Percentiles rank a stretch among this genome's conserved stretches.
Evolutionary conservation across 2,888 invertebrate genomes (phyloP).

Genomic region (Theretra japonica): DNA sequence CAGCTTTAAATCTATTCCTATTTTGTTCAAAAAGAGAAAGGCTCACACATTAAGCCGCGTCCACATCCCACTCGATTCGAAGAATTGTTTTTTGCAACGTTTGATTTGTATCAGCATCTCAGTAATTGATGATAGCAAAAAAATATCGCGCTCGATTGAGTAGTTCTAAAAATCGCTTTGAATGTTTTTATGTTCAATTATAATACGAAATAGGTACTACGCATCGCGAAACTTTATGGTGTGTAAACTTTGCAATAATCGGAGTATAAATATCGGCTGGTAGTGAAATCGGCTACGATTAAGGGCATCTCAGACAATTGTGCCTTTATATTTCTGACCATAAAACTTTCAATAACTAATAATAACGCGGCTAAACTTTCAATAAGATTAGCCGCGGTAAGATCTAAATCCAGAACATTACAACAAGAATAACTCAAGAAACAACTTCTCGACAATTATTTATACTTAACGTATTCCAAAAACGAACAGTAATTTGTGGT

Average conservation of each 20-base stretch:
- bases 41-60: conserved; percentile 39
- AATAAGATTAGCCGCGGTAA: background rate
- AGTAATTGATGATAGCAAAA: conserved; percentile 10
- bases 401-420: background rate
- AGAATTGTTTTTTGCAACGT: conserved; percentile 41
- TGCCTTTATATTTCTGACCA: no score
- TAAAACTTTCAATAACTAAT: conserved; percentile 21
- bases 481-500: conserved; percentile 58
- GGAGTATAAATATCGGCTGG: background rate
- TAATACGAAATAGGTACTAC: background rate
- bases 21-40: conserved; percentile 51
- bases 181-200: conserved; percentile 34
- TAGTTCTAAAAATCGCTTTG: background rate
- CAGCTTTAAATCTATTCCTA: conserved; percentile 53
- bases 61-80: conserved; percentile 50
- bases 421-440: background rate
- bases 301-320: background rate
- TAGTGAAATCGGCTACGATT: background rate
- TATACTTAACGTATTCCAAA: conserved; percentile 41
- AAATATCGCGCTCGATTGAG: conserved; percentile 9
- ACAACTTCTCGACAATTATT: conserved; percentile 4
- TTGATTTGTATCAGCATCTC: background rate
- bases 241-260: background rate
- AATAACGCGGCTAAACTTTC: no score
- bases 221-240: background rate